These are phyloP conservation scores for Sardinella longiceps DNA, from an alignment of 2,797 vertebrate genomes.

Conservation along the genomic window DNA sequence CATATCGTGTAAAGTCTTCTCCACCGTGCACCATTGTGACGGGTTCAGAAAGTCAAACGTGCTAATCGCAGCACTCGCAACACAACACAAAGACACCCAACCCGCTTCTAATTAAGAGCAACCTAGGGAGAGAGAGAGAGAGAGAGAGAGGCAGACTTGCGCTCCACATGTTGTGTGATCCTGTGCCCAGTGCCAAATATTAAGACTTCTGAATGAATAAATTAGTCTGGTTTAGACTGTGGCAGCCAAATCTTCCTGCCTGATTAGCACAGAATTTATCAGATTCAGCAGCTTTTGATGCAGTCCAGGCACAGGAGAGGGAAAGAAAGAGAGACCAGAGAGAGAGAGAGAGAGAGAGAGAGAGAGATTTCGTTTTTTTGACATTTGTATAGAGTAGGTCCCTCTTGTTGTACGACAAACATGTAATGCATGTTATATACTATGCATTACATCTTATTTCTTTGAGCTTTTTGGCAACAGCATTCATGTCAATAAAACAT, in stretches of 20 bases:
- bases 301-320: not conserved
- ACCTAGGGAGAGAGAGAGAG: slow-evolving; percentile 53
- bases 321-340: not conserved
- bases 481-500: no score
- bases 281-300: slow-evolving; percentile 53
- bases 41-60: slow-evolving; percentile 28
- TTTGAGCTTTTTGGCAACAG: no score
- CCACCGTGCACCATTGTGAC: slow-evolving; percentile 17
- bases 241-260: slow-evolving; percentile 64
- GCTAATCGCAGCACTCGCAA: slow-evolving; percentile 30
- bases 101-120: slow-evolving; percentile 61
- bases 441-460: no score
- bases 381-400: no score
- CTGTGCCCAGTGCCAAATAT: slow-evolving; percentile 61
- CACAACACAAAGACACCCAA: slow-evolving; percentile 51
- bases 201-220: slow-evolving; percentile 71
- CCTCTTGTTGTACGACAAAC: no score
- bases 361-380: no score
- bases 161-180: slow-evolving; percentile 61
- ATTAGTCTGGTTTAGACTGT: slow-evolving; percentile 57
- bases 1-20: slow-evolving; percentile 25
- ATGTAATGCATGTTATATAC: no score
- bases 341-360: slow-evolving; percentile 2
- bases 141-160: slow-evolving; percentile 53
- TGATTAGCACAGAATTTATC: slow-evolving; percentile 64